Evolutionary conservation across 2,888 invertebrate genomes (phyloP).

Genomic region (Anticlea derivata): DNA sequence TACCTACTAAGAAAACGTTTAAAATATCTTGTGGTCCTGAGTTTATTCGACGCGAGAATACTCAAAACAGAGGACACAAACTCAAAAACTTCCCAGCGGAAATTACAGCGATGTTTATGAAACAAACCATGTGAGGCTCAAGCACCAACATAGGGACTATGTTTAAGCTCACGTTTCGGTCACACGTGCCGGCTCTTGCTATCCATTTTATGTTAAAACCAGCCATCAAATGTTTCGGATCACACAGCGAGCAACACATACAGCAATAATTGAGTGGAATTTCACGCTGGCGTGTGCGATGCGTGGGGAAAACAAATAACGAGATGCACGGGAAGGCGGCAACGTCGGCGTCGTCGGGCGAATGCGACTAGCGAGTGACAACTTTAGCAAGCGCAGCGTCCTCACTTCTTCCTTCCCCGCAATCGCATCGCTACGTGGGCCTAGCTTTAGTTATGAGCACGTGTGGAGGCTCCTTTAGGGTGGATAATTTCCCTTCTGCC

Average conservation of each 20-base stretch:
- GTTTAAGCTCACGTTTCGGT: conserved; percentile 31
- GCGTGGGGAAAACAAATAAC: too few species aligned
- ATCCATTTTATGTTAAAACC: neutral
- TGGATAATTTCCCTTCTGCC: conserved; percentile 51
- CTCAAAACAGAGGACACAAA: neutral
- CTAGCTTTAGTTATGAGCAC: neutral
- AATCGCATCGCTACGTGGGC: too few species aligned
- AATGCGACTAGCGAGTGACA: too few species aligned
- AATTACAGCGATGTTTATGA: conserved; percentile 39
- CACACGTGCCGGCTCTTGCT: conserved; percentile 1
- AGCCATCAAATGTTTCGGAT: too few species aligned
- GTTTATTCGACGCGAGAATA: neutral
- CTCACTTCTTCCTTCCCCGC: too few species aligned
- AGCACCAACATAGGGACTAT: conserved; percentile 41
- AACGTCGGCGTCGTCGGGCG: too few species aligned
- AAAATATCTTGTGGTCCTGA: too few species aligned
- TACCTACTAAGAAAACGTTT: neutral
- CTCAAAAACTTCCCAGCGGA: conserved; percentile 11
- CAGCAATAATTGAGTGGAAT: too few species aligned
- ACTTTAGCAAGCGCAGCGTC: too few species aligned
- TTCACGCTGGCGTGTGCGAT: too few species aligned
- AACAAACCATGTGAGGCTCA: conserved; percentile 45
- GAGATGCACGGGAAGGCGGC: too few species aligned
- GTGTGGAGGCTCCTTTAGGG: conserved; percentile 36
- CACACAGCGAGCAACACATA: too few species aligned